Evolutionary conservation across 2,797 vertebrate genomes (phyloP).

Genomic region (Oreonectes daqikongensis): DNA sequence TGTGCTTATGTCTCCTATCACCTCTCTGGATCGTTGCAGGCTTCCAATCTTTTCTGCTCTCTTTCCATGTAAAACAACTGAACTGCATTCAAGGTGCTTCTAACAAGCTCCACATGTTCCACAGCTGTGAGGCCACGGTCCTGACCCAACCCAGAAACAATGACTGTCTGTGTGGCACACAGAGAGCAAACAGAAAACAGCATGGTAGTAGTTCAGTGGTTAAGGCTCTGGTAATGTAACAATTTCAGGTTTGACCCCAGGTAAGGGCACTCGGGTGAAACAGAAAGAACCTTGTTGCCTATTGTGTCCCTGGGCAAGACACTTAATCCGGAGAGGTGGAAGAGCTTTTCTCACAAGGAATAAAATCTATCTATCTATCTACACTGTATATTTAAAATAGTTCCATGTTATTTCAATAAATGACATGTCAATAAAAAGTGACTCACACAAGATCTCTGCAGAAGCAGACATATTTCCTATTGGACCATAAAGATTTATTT

Average conservation of each 20-base stretch:
- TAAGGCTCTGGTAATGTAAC: not conserved
- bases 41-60: not conserved
- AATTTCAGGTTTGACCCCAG: not conserved
- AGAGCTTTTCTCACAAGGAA: not conserved
- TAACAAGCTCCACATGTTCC: constrained; percentile 51
- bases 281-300: not conserved
- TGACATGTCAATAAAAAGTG: too few relatives aligned
- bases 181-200: not conserved
- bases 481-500: too few relatives aligned
- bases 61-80: constrained; percentile 17
- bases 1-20: not conserved
- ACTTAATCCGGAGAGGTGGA: not conserved
- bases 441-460: too few relatives aligned
- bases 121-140: constrained; percentile 32
- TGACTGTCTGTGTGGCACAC: constrained; percentile 46
- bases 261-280: not conserved
- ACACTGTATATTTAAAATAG: too few relatives aligned
- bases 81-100: constrained; percentile 32
- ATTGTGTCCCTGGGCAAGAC: not conserved
- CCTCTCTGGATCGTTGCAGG: not conserved
- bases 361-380: too few relatives aligned
- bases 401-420: too few relatives aligned
- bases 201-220: not conserved
- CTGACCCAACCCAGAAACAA: constrained; percentile 35
- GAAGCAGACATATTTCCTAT: too few relatives aligned